Base-by-base conservation (phyloP, 2,888 invertebrate species). In the Cheilosia urbana region DNA sequence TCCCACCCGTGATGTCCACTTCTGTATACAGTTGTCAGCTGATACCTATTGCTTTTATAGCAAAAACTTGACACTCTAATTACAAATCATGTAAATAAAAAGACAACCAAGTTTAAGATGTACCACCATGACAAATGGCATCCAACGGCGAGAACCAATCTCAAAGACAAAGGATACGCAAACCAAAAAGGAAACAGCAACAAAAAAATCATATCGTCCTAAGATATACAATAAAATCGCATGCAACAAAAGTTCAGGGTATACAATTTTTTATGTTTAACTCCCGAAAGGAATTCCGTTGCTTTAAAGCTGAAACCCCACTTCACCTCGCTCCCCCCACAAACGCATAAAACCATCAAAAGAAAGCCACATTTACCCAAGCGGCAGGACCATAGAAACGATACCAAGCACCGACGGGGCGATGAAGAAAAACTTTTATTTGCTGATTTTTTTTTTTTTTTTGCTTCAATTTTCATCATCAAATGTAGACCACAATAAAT, bases 401-500 rank as follows among this genome's bases (percentile, higher is more conserved):
- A 60, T 60, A 24, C 13, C 60, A 17, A 15, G 21, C 58, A n/a
- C 42, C 24, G 17, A 19, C 60, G 69, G 30, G 34, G 47, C 57
- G 34, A 57, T 57, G 57, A 47, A 62, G 13, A 34, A 73, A 55
- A 63, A 78, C 58, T 68, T 80, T 80, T 80, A 68, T 80, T 80
- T 75, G 53, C 68, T 21, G 40, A 75, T 57, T 80, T 80, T 42
- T 68, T 27, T 19, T 15, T 42, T 9, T 30, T 2, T 30, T 9
- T 47, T 42, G 42, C 55, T 69, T 68, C 34, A 66, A 53, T 66
- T 80, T 62, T 51, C 68, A 49, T 57, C 80, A 73, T 57, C 68
- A 80, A 80, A 63, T 69, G 62, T 68, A 42, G 68, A 75, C 80
- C 80, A 80, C 80, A 80, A 80, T 75, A 75, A 80, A 80, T 80